Evolutionary conservation across 2,113 vertebrate species (phyloP).

Genomic region (Corynorhinus townsendii): DNA sequence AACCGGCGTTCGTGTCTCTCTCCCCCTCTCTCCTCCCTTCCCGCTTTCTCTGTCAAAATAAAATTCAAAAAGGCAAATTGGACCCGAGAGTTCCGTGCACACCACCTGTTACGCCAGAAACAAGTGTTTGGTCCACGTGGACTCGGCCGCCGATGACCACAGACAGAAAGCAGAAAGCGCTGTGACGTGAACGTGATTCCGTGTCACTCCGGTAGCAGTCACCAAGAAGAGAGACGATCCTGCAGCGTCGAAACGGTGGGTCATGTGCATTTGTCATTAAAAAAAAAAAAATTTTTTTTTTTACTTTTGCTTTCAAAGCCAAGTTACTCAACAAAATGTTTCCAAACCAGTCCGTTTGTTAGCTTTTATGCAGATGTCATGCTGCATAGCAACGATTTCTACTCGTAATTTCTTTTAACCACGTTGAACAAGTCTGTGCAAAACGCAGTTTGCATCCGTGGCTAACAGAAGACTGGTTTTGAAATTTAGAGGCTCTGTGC

Average conservation of each 20-base stretch:
- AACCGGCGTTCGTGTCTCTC: too few species aligned
- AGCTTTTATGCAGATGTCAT: conserved; percentile 65
- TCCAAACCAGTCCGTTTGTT: conserved; percentile 53
- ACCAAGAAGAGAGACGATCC: neutral
- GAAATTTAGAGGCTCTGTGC: neutral
- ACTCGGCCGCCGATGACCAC: neutral
- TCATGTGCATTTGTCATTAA: conserved; percentile 69
- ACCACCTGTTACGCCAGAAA: neutral
- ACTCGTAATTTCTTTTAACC: conserved; percentile 14
- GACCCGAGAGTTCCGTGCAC: neutral
- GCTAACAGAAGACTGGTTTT: neutral
- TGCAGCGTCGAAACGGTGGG: conserved; percentile 54
- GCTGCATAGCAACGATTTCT: conserved; percentile 16
- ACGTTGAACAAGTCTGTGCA: neutral
- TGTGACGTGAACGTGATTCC: neutral
- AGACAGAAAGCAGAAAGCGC: conserved; percentile 21
- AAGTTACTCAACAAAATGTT: conserved; percentile 47
- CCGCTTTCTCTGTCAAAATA: too few species aligned
- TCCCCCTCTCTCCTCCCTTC: too few species aligned
- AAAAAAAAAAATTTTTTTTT: conserved; percentile 9
- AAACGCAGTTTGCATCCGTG: neutral
- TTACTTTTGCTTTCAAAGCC: conserved; percentile 36
- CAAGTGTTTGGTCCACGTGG: neutral
- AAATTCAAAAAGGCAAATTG: neutral
- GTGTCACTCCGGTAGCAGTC: conserved; percentile 29